A percentile compares a stretch with the other conserved stretches of the same genome.
These are phyloP conservation scores for Varroa destructor DNA, from an alignment of 1,140 invertebrate species.

Conservation along the genomic window DNA sequence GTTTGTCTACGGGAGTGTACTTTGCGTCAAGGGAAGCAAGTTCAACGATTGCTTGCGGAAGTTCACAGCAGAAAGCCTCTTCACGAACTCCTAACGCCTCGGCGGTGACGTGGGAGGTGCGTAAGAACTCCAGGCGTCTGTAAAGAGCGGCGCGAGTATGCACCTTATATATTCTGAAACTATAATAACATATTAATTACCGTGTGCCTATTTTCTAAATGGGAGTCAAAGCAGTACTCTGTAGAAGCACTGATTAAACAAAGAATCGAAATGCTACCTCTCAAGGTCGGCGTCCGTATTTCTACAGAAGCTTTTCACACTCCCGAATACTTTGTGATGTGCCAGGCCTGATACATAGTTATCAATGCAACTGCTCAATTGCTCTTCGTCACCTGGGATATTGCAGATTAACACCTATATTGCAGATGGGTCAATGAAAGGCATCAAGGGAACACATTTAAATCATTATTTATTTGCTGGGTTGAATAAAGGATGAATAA, in stretches of 20 bases:
- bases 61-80: conserved; percentile 1
- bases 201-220: too few relatives aligned
- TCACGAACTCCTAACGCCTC: conserved; percentile 7
- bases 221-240: too few relatives aligned
- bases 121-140: conserved; percentile 21
- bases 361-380: background rate
- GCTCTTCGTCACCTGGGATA: background rate
- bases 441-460: too few relatives aligned
- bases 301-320: conserved; percentile 9
- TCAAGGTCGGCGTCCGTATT: conserved; percentile 12
- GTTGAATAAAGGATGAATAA: too few relatives aligned
- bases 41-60: conserved; percentile 17
- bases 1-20: conserved; percentile 24
- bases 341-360: conserved; percentile 22
- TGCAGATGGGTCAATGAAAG: too few relatives aligned
- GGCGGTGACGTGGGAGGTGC: background rate
- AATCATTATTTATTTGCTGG: too few relatives aligned
- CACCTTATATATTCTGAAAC: too few relatives aligned
- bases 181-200: too few relatives aligned
- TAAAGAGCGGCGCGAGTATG: background rate
- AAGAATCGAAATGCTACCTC: background rate
- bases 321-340: conserved; percentile 17
- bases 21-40: conserved; percentile 14
- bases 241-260: too few relatives aligned
- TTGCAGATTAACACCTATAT: background rate